Base-by-base conservation (phyloP, 2,888 invertebrate species). In the Pseudococcus longispinus region DNA sequence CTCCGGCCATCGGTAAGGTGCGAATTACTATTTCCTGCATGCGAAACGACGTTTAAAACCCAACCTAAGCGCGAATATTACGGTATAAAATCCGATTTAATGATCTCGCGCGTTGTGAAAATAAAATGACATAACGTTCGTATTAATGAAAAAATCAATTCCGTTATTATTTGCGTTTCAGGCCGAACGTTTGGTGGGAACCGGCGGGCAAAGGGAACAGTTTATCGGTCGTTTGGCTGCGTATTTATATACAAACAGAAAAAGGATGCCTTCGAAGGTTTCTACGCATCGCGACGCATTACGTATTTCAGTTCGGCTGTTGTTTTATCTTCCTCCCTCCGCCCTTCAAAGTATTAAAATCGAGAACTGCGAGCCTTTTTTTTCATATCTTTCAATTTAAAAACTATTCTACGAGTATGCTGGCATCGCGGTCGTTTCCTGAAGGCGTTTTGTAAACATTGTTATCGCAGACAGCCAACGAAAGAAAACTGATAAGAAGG, bases 51-150 rank as follows among this genome's bases (percentile, higher is more conserved):
- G 13, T 51, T 51, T 51, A 51, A 51, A 60, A 60, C 60, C 60
- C 4, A 60, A 60, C 18, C 8, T 20, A 65, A 20, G 13, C 4
- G 51, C 65, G 65, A 65, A 70, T 70, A 70, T 70, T 70, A 70
- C 29, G 13, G 70, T 29, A 70, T 70, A 29, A 70, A 70, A 70
- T 70, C 15, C 13, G 70, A 70, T 70, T 70, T 70, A 70, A 70
- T 70, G 70, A 70, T 70, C 29, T 70, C 15, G 29, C 70, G 70
- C 70, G 15, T 60, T 60, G 23, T 29, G 70, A 70, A 70, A 70
- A 70, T 70, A 70, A 70, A 70, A 70, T 70, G 70, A 70, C 70
- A 70, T 70, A 70, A 70, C 70, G 70, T 70, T 70, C 29, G 70
- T 26, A 15, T 70, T 70, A 70, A 70, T 70, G 70, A 70, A 70